Evolutionary conservation across 2,113 vertebrate species (phyloP), one percentile per base, ranked within the genome.

Genomic region (Accipiter virgatus): DNA sequence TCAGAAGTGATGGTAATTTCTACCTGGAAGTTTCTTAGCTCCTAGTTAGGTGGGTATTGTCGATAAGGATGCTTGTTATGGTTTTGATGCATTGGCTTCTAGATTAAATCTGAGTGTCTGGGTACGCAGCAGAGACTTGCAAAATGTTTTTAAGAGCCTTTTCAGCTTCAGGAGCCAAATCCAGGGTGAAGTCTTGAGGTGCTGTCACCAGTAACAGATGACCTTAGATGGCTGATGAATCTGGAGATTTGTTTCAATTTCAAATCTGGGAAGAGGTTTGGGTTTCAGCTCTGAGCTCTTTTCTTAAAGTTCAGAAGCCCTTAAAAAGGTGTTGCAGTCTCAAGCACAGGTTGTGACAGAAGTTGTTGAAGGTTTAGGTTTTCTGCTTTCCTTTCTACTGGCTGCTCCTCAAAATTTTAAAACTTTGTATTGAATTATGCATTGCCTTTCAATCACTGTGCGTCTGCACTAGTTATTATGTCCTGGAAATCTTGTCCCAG

Each of bases 351-450:
- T 90, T 80, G 26, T 59, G 42, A 62, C 58, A 78, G 82, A 93
- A 48, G 22, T 58, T 56, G n/a, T 22, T 47, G 47, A 45, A 83
- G 42, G 36, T 50, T 52, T 82, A 73, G 45, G 13, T 70, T 75
- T 94, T 91, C 25, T 79, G 61, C 38, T 82, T 91, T 81, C 40
- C 48, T 89, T 92, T 89, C 45, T 86, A 53, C n/a, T 81, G 48
- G 9, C 32, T 95, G 70, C 48, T 93, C 43, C 53, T 95, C 95
- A 88, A 93, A 95, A 87, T 66, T 85, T 93, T 86, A 89, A 93
- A 93, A 66, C 50, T 85, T 91, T 7, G 1, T 50, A 11, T 70
- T 97, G 81, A 87, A 91, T 91, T 91, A 95, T 94, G 62, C 50
- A 94, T 87, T 92, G 32, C 58, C 79, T 92, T 94, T 95, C 73